Conservation (phyloP, 2,113 vertebrate genomes). For the Bos javanicus region DNA sequence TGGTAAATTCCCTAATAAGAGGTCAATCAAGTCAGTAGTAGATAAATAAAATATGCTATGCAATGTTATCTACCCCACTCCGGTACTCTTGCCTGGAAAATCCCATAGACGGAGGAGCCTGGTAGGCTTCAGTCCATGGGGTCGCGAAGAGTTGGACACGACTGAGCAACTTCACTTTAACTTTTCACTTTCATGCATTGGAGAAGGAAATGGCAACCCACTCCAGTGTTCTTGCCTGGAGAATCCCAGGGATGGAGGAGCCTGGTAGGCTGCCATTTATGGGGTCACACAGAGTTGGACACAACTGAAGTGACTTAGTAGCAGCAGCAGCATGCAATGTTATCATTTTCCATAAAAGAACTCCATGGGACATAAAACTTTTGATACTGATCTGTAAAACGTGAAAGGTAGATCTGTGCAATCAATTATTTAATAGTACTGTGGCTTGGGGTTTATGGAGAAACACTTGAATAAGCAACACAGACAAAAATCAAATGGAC, state of each 20-base stretch:
- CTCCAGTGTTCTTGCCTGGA: no score
- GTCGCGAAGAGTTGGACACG: no score
- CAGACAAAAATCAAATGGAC: slow-evolving; percentile 43
- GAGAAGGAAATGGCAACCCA: no score
- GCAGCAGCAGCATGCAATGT: neutral
- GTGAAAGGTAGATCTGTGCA: neutral
- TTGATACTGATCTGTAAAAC: neutral
- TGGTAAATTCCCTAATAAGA: neutral
- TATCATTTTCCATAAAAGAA: slow-evolving; percentile 19
- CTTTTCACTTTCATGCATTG: no score
- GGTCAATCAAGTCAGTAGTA: neutral
- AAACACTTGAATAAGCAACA: slow-evolving; percentile 44
- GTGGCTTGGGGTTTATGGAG: slow-evolving; percentile 8
- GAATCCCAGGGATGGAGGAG: rapidly evolving
- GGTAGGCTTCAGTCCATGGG: no score
- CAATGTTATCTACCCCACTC: neutral
- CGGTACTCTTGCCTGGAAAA: no score
- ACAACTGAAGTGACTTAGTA: no score
- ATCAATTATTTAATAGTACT: slow-evolving; percentile 36
- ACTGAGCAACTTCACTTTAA: no score
- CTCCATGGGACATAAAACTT: neutral
- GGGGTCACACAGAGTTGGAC: no score
- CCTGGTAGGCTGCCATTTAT: no score
- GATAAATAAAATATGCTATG: neutral
- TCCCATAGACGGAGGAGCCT: no score